Percentiles rank a stretch among this genome's conserved stretches.
Evolutionary conservation across 2,888 invertebrate genomes (phyloP).

Genomic region (Philopedon plagiatum): DNA sequence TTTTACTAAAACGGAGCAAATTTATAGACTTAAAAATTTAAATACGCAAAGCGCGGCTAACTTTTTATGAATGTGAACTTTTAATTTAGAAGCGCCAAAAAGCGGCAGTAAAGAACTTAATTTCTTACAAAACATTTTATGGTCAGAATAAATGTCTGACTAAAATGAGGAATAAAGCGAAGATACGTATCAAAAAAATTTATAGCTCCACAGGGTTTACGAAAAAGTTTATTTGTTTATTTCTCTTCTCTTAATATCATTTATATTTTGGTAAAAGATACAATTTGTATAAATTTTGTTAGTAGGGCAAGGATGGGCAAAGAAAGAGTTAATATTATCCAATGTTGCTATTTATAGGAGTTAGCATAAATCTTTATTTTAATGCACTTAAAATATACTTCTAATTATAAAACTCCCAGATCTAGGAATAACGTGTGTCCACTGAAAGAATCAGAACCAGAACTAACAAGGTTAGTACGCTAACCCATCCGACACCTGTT

Average conservation of each 20-base stretch:
- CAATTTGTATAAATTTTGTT: background rate
- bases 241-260: background rate
- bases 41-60: background rate
- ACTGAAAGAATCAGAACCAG: no score
- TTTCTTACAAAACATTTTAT: constrained; percentile 22
- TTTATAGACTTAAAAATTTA: background rate
- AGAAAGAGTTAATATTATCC: no score
- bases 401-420: no score
- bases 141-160: constrained; percentile 21
- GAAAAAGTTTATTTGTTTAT: background rate
- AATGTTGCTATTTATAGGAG: no score
- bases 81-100: background rate
- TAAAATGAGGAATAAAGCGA: constrained; percentile 15
- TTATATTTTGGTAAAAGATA: background rate
- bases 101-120: background rate
- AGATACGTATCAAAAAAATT: constrained; percentile 39
- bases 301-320: no score
- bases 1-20: background rate
- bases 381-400: no score
- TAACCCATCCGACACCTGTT: no score
- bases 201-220: constrained; percentile 14
- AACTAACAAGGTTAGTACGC: no score
- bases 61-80: background rate
- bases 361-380: no score
- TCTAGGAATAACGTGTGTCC: no score